These are phyloP conservation scores for Sesamia nonagrioides DNA, from an alignment of 1,140 invertebrate species.

Conservation along the genomic window DNA sequence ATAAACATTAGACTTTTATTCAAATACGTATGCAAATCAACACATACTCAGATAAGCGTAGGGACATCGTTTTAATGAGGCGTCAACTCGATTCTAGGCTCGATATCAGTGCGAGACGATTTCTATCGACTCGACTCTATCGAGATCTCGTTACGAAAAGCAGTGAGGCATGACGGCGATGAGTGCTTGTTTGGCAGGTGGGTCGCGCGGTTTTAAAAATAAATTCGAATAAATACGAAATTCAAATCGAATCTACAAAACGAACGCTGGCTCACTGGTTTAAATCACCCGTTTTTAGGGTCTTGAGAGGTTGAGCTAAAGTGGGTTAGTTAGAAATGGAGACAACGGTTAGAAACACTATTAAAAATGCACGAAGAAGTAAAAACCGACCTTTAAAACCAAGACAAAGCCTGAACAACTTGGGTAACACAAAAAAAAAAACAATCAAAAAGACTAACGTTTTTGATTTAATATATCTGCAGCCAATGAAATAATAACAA, in stretches of 20 bases:
- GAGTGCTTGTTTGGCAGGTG: not conserved
- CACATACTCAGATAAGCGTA: constrained; percentile 33
- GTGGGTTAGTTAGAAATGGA: not conserved
- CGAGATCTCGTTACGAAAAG: constrained; percentile 69
- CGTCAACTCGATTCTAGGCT: constrained; percentile 44
- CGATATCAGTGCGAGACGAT: constrained; percentile 59
- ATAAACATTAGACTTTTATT: constrained; percentile 38
- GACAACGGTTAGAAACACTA: not conserved
- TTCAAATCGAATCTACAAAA: constrained; percentile 17
- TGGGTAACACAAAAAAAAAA: not conserved
- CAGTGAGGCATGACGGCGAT: constrained; percentile 65
- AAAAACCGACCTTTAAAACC: not conserved
- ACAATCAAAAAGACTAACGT: not conserved
- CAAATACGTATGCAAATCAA: constrained; percentile 32
- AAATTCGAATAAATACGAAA: constrained; percentile 33
- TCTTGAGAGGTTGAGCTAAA: not conserved
- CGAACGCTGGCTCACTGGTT: not conserved
- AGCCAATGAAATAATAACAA: constrained; percentile 39
- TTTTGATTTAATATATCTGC: not conserved
- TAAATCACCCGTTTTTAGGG: not conserved
- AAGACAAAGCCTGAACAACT: too few species aligned
- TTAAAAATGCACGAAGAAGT: not conserved
- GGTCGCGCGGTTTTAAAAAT: constrained; percentile 10
- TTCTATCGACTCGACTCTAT: constrained; percentile 69
- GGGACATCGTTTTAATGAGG: constrained; percentile 48